Conservation (phyloP, 1,140 invertebrate species). For the Ceratitis capitata region DNA sequence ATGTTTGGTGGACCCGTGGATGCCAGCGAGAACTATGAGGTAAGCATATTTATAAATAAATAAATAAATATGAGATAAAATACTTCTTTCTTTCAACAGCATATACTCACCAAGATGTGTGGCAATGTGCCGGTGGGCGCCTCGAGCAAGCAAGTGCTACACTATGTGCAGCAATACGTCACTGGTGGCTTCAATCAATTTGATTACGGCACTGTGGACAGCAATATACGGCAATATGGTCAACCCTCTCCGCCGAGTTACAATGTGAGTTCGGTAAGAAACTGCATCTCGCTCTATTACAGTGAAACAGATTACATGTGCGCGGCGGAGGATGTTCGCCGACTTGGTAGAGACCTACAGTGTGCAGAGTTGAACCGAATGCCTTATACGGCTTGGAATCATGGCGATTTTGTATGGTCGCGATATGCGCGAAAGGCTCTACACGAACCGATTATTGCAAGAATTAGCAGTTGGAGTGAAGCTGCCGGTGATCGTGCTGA, state of each 20-base stretch:
- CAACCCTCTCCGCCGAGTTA: slow-evolving; percentile 68
- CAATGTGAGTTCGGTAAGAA: slow-evolving; percentile 69
- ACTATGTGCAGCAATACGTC: slow-evolving; percentile 66
- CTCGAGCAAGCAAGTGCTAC: slow-evolving; percentile 67
- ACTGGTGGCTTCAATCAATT: slow-evolving; percentile 60
- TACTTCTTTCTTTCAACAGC: slow-evolving; percentile 39
- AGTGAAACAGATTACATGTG: slow-evolving; percentile 72
- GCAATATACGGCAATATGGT: slow-evolving; percentile 66
- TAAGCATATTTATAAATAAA: background rate
- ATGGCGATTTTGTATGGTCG: slow-evolving; percentile 70
- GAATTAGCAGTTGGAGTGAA: background rate
- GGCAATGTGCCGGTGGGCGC: slow-evolving; percentile 65
- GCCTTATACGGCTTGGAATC: slow-evolving; percentile 66
- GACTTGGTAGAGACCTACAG: background rate
- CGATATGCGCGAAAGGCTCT: slow-evolving; percentile 65
- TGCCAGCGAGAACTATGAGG: slow-evolving; percentile 4
- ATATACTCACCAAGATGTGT: slow-evolving; percentile 51
- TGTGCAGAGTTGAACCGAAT: slow-evolving; percentile 65
- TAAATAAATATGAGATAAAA: background rate
- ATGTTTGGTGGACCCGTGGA: background rate
- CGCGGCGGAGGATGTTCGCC: slow-evolving; percentile 64
- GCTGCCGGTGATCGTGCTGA: background rate
- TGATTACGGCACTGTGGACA: slow-evolving; percentile 62
- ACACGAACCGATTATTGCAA: slow-evolving; percentile 62
- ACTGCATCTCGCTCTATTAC: slow-evolving; percentile 69